Evolutionary conservation across 1,140 invertebrate genomes (phyloP).

Genomic region (Caenorhabditis brenneri): DNA sequence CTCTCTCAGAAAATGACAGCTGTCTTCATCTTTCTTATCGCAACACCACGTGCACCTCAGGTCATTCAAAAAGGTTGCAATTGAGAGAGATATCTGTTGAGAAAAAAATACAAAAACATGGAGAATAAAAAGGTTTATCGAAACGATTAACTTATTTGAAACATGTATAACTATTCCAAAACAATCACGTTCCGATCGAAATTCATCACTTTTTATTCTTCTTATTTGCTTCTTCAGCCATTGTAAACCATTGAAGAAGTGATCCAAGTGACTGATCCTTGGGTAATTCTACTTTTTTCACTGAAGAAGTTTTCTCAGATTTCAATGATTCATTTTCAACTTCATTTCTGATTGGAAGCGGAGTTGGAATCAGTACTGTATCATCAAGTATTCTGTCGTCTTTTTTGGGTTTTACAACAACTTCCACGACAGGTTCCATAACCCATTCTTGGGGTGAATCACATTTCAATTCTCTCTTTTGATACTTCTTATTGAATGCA

Average conservation of each 20-base stretch:
- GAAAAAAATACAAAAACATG: conserved; percentile 16
- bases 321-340: neutral
- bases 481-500: neutral
- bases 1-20: neutral
- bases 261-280: conserved; percentile 5
- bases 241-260: conserved; percentile 20
- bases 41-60: conserved; percentile 15
- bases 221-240: neutral
- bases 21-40: neutral
- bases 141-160: conserved; percentile 8
- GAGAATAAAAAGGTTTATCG: neutral
- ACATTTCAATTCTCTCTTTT: neutral
- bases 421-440: conserved; percentile 16
- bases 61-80: neutral
- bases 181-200: neutral
- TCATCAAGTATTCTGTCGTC: too few species aligned
- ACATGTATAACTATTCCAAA: neutral
- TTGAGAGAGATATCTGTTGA: neutral
- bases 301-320: neutral
- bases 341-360: neutral
- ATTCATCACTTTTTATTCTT: neutral
- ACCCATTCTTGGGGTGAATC: neutral
- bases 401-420: neutral
- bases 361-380: neutral
- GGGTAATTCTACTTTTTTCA: neutral